Evolutionary conservation across 2,888 invertebrate species (phyloP).

Genomic region (Myopa tessellatipennis): DNA sequence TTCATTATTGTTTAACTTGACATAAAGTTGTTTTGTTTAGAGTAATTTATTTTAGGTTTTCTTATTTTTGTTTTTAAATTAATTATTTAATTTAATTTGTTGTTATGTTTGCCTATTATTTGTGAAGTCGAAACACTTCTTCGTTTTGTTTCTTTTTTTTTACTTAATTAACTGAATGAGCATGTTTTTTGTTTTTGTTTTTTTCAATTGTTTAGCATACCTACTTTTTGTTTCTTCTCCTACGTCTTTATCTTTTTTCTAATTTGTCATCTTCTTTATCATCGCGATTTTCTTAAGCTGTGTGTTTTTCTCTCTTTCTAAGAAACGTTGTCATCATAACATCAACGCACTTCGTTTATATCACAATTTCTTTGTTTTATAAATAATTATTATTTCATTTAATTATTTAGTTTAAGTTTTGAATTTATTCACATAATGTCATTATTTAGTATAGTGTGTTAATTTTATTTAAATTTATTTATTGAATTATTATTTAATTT

Average conservation of each 20-base stretch:
- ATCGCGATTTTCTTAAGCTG: slow-evolving; percentile 10
- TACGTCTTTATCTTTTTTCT: not conserved
- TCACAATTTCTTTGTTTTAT: slow-evolving; percentile 43
- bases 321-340: slow-evolving; percentile 36
- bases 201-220: no score
- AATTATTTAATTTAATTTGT: not conserved
- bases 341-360: slow-evolving; percentile 42
- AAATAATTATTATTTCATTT: slow-evolving; percentile 35
- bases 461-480: no score
- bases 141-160: no score
- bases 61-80: not conserved
- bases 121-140: not conserved
- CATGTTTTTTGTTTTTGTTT: not conserved
- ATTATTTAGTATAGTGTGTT: no score
- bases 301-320: slow-evolving; percentile 10
- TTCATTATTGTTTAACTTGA: no score
- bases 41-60: no score
- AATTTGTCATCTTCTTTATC: slow-evolving; percentile 2
- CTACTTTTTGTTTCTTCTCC: not conserved
- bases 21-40: no score
- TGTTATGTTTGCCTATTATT: not conserved
- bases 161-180: no score
- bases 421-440: no score
- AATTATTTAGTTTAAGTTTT: not conserved
- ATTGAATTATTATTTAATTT: no score